Evolutionary conservation across 2,113 vertebrate species (phyloP).

Genomic region (Phycodurus eques): DNA sequence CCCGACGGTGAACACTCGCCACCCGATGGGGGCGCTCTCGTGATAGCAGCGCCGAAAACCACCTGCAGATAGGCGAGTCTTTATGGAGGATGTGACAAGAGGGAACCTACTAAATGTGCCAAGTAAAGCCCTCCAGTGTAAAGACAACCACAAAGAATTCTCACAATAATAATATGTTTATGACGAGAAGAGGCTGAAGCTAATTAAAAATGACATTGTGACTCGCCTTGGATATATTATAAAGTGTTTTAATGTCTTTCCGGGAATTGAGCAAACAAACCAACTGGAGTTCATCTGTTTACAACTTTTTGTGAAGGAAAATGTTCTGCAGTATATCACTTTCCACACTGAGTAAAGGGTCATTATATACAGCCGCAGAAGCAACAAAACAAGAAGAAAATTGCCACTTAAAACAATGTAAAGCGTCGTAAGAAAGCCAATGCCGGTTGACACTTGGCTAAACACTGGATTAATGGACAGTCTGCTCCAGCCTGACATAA

Average conservation of each 20-base stretch:
- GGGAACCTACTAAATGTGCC: neutral
- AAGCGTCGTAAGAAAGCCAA: slow-evolving; percentile 1
- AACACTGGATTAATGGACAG: neutral
- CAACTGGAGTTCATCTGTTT: neutral
- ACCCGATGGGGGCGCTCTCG: neutral
- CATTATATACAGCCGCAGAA: neutral
- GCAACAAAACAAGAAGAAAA: neutral
- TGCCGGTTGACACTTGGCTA: neutral
- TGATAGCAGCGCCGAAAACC: slow-evolving; percentile 22
- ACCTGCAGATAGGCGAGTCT: slow-evolving; percentile 8
- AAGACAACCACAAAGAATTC: neutral
- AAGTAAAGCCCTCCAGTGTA: neutral
- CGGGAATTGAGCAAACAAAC: neutral
- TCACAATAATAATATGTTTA: neutral
- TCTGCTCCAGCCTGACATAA: neutral
- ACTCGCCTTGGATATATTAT: neutral
- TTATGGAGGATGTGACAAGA: neutral
- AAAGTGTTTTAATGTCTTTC: slow-evolving; percentile 1
- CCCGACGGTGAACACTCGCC: slow-evolving; percentile 4
- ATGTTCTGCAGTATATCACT: neutral
- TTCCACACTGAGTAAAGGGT: neutral
- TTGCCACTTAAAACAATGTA: slow-evolving; percentile 1
- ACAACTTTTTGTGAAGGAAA: neutral
- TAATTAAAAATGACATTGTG: neutral
- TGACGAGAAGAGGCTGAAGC: neutral